A percentile compares a stretch with the other conserved stretches of the same genome.
Evolutionary conservation across 2,797 vertebrate genomes (phyloP).

Genomic region (Helarctos malayanus): DNA sequence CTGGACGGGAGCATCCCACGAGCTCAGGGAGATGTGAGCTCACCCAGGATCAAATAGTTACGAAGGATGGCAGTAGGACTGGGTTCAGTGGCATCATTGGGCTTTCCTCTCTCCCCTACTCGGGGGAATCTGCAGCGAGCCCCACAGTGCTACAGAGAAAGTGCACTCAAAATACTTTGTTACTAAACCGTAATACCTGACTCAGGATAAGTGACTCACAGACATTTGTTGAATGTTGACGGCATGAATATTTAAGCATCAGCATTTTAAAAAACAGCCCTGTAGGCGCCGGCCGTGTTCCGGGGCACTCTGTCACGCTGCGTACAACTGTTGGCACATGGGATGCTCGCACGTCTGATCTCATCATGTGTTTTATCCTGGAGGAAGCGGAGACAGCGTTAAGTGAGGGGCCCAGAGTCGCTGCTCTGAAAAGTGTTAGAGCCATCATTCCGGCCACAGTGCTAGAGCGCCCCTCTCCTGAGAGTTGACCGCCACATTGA

Average conservation of each 20-base stretch:
- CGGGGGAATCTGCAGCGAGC: not conserved
- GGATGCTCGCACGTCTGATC: not conserved
- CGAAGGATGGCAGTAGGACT: not conserved
- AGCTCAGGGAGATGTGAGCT: not conserved
- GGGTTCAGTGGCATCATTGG: not conserved
- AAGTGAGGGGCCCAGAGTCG: not conserved
- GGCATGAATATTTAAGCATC: slow-evolving; percentile 58
- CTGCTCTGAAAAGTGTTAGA: not conserved
- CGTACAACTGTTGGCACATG: not conserved
- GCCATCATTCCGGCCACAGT: not conserved
- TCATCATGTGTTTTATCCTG: not conserved
- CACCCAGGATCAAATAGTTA: not conserved
- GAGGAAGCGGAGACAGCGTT: not conserved
- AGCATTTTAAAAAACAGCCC: not conserved
- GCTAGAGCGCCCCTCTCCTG: not conserved
- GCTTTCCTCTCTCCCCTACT: not conserved
- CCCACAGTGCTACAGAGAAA: not conserved
- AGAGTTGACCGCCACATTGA: not conserved
- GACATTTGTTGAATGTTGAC: slow-evolving; percentile 20
- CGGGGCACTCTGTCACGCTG: too few species aligned
- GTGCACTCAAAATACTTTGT: not conserved
- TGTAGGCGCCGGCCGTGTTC: not conserved
- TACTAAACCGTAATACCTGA: not conserved
- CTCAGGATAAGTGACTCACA: not conserved
- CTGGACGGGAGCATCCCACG: not conserved